phyloP scores from a whole-genome alignment of 2,113 vertebrate genomes.

The Myrmecobius fasciatus region DNA sequence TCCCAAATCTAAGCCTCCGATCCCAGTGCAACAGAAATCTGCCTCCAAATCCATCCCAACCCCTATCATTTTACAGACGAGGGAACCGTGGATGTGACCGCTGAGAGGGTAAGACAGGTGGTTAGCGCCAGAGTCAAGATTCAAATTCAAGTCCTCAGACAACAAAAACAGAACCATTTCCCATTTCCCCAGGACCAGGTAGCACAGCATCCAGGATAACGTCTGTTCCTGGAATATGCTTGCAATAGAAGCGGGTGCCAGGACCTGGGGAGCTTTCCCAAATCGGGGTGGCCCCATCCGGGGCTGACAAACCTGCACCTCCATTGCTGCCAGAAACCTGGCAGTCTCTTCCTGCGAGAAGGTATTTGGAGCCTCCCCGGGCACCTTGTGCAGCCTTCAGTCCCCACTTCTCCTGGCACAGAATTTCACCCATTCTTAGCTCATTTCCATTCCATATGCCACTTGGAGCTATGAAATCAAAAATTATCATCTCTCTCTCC shows the following conservation, averaged over 20 bases:
- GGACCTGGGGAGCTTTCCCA: neutral
- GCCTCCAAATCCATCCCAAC: neutral
- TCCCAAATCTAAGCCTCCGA: neutral
- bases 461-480: slow-evolving; percentile 76
- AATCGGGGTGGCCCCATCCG: slow-evolving; percentile 71
- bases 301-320: slow-evolving; percentile 76
- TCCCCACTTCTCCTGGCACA: slow-evolving; percentile 67
- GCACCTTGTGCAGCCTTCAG: neutral
- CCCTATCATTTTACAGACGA: neutral
- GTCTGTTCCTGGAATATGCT: neutral
- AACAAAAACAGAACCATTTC: neutral
- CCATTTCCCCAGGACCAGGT: neutral
- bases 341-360: slow-evolving; percentile 60
- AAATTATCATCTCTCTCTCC: slow-evolving; percentile 70
- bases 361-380: neutral
- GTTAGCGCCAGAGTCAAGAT: neutral
- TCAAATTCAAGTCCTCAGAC: neutral
- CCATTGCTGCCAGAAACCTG: slow-evolving; percentile 75
- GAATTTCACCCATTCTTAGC: slow-evolving; percentile 72
- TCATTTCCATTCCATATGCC: slow-evolving; percentile 80
- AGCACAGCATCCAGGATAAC: neutral
- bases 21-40: neutral
- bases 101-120: neutral
- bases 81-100: neutral
- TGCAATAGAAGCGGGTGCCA: neutral